Evolutionary conservation across 2,888 invertebrate species (phyloP).

Genomic region (Molanna angustata): DNA sequence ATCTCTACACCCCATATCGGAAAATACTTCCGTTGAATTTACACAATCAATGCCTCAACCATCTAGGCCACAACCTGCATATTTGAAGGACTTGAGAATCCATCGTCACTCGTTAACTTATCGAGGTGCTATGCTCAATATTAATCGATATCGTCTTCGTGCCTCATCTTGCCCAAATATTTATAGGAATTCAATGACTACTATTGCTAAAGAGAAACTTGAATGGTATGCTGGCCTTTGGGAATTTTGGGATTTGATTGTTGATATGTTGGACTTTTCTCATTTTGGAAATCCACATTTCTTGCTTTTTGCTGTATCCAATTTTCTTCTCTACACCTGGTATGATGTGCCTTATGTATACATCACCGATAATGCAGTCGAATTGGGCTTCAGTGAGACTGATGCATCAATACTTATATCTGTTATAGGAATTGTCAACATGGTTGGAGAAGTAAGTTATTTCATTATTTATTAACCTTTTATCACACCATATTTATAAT

Average conservation of each 20-base stretch:
- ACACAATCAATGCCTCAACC: slow-evolving; percentile 47
- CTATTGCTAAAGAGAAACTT: slow-evolving; percentile 76
- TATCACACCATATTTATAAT: too few relatives aligned
- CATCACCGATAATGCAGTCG: slow-evolving; percentile 75
- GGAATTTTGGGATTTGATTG: slow-evolving; percentile 74
- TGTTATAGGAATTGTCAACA: slow-evolving; percentile 83
- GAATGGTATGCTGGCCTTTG: slow-evolving; percentile 71
- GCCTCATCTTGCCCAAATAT: slow-evolving; percentile 91
- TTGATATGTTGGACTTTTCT: slow-evolving; percentile 78
- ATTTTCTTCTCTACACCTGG: slow-evolving; percentile 89
- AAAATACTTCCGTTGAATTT: slow-evolving; percentile 41
- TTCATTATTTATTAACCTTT: background rate
- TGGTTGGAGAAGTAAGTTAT: slow-evolving; percentile 76
- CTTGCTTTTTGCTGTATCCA: slow-evolving; percentile 79
- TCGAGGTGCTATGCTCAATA: slow-evolving; percentile 82
- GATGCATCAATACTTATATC: slow-evolving; percentile 81
- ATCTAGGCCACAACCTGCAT: slow-evolving; percentile 58
- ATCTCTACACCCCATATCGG: slow-evolving; percentile 52
- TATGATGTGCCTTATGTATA: slow-evolving; percentile 93
- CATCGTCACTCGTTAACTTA: slow-evolving; percentile 79
- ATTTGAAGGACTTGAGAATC: slow-evolving; percentile 69
- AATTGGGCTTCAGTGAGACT: slow-evolving; percentile 67
- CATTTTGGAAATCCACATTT: slow-evolving; percentile 73
- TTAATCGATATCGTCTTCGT: slow-evolving; percentile 73
- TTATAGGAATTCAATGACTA: slow-evolving; percentile 81